These are phyloP conservation scores for Xenops minutus DNA, from an alignment of 2,797 vertebrate species.

Conservation along the genomic window DNA sequence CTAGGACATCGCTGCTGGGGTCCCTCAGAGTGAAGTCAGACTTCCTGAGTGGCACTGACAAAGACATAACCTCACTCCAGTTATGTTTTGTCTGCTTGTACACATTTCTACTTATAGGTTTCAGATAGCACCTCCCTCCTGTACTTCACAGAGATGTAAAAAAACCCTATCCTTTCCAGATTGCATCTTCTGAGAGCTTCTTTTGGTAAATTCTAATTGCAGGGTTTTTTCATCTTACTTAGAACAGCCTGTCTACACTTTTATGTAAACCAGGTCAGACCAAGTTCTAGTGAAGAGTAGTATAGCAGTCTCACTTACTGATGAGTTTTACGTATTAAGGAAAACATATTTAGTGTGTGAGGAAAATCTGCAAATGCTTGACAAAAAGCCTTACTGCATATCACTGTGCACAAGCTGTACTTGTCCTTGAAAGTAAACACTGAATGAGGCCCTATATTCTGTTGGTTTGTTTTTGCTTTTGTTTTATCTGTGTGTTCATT, in stretches of 20 bases:
- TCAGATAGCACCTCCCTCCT: not conserved
- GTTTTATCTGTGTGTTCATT: not conserved
- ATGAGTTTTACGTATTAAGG: not conserved
- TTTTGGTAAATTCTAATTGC: not conserved
- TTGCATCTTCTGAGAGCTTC: not conserved
- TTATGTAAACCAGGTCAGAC: not conserved
- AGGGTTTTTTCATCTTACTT: not conserved
- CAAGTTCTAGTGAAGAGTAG: not conserved
- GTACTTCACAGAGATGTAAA: not conserved
- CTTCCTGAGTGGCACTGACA: not conserved
- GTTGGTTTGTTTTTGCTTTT: rapidly evolving
- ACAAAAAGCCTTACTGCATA: not conserved
- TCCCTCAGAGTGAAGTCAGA: not conserved
- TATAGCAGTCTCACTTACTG: not conserved
- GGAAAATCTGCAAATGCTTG: not conserved
- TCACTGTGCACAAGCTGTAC: not conserved
- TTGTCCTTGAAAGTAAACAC: not conserved
- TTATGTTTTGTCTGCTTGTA: not conserved
- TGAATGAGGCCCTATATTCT: not conserved
- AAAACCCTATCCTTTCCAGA: not conserved
- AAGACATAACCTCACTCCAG: not conserved
- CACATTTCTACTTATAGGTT: not conserved
- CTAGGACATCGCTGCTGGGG: not conserved
- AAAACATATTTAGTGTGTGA: not conserved
- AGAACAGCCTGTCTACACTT: not conserved